Conservation (phyloP, 1,140 invertebrate genomes). For the Nymphalis io region DNA sequence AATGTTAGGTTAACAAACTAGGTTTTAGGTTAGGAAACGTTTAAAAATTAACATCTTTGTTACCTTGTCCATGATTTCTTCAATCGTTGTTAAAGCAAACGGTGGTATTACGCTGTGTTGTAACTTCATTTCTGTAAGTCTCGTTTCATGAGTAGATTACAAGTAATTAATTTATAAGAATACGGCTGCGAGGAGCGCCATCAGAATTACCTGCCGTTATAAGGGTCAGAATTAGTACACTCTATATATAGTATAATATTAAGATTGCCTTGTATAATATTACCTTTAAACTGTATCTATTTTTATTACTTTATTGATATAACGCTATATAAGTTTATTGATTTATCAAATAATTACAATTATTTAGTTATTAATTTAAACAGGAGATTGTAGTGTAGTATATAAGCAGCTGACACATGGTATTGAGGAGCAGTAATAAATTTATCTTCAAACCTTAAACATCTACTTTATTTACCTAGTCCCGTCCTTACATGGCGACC, state of each 20-base stretch:
- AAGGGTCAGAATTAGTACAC: conserved; percentile 58
- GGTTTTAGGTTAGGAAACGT: too few species aligned
- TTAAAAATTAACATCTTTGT: not conserved
- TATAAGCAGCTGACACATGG: too few species aligned
- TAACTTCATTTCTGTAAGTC: conserved; percentile 77
- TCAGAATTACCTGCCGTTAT: conserved; percentile 51
- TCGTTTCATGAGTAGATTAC: conserved; percentile 78
- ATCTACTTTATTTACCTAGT: too few species aligned
- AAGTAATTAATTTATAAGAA: conserved; percentile 80
- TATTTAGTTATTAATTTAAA: not conserved
- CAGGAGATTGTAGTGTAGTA: too few species aligned
- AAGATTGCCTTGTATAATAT: conserved; percentile 12
- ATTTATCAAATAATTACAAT: too few species aligned
- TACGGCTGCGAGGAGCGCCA: conserved; percentile 61
- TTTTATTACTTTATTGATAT: not conserved
- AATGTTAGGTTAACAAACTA: too few species aligned
- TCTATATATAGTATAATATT: conserved; percentile 44
- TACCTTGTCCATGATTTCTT: conserved; percentile 26
- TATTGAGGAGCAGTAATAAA: too few species aligned
- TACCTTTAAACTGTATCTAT: not conserved
- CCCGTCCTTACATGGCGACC: too few species aligned
- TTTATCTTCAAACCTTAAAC: too few species aligned
- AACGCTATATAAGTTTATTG: not conserved
- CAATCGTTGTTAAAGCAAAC: conserved; percentile 25
- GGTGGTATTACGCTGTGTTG: conserved; percentile 58